Base-by-base conservation (phyloP, 2,888 invertebrate species). In the Drosophila quinaria region DNA sequence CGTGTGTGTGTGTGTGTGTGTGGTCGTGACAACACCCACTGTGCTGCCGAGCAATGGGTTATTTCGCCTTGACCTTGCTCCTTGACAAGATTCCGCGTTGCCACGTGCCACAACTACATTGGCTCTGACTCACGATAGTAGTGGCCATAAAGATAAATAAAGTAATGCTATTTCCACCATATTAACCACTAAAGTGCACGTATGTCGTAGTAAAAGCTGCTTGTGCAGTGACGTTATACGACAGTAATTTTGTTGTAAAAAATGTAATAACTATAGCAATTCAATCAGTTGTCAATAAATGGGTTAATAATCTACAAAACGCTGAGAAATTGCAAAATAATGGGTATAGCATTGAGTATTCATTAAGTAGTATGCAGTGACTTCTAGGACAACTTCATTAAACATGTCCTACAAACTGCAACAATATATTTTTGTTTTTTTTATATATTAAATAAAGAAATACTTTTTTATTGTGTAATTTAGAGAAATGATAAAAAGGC, bases 61-160 rank as follows among this genome's bases (percentile, higher is more conserved):
- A 79, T 72, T 58, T 60, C 55, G 70, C 70, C 76, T 84, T 85
- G 84, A 85, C 84, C 84, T 84, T 83, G 84, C 54, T 56, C 63
- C 78, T 74, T 76, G 54, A 75, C 72, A 75, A 70, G 58, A 77
- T 81, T 81, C 55, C 74, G 87, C 79, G 73, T 39, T 75, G 80
- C 79, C 84, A 87, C 89, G 79, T 83, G 89, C 75, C 87, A 55
- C 52, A 50, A 31, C 46, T 59, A 35, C 17, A 41, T n/a, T 33
- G 17, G 44, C 56, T 52, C 35, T 47, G 46, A 31, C 46, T 54
- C 54, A 42, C 35, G 47, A 39, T 58, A 63, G 25, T 60, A 63
- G 17, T 51, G 69, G 56, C 55, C 37, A 70, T 86, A 78, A 72
- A 73, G 72, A 50, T 62, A 75, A 74, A 52, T 62, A 75, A 69